Evolutionary conservation across 1,140 invertebrate genomes (phyloP), one percentile per base, ranked within the genome.

Genomic region (Drosophila obscura): DNA sequence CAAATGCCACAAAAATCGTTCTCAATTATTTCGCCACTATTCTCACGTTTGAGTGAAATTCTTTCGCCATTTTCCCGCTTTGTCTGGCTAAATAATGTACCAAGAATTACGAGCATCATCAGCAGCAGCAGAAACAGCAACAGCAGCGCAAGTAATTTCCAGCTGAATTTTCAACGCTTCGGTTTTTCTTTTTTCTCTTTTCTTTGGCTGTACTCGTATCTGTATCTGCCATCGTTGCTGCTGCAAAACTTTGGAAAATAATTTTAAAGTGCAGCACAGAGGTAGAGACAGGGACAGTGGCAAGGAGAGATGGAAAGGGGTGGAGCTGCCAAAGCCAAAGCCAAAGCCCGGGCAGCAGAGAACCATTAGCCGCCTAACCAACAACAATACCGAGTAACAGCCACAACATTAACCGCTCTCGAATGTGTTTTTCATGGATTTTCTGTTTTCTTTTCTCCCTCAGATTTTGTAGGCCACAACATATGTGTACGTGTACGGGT

Each of bases 141-240:
- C 65, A 51, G 46, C 65, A 68, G 51, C 65, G 62, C 73, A 65
- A 71, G 81, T 87, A 81, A 85, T 85, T 85, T 84, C 63, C 60
- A 80, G 73, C 64, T 80, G 79, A 80, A 85, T 84, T 87, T 87
- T 81, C 75, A 84, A 84, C 68, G 82, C 81, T 84, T 85, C 53
- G 64, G 13, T 50, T 77, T 77, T 66, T 56, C 31, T 31, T 43
- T 19, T 60, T 55, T 39, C 46, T 62, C 22, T 50, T 58, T 58
- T 69, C 66, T 56, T 63, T 57, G 45, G 59, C 62, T 31, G 11
- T 2, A 28, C 26, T 28, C 26, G 26, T 39, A 39, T 39, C 35
- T 39, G 35, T 39, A 39, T 39, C 35, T 39, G 1, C 35, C 35
- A 39, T 39, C 35, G 22, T 11, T 13, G 60, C 56, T 57, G 71